Percentiles rank a stretch among this genome's conserved stretches.
These are phyloP conservation scores for Ganaspis brasiliensis DNA, from an alignment of 2,888 invertebrate genomes.

Conservation along the genomic window DNA sequence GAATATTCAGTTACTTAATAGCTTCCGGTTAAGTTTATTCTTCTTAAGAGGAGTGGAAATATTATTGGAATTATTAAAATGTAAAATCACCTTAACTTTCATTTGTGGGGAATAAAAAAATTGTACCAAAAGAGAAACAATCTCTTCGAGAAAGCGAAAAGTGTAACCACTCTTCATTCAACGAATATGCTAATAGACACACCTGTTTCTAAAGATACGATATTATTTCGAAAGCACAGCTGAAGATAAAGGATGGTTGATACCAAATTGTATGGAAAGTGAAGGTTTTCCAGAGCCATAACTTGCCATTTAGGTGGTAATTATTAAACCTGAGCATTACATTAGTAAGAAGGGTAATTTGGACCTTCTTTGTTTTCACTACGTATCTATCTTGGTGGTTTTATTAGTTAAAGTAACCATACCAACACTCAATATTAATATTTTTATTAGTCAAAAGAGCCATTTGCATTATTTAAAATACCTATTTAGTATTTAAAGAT, in stretches of 20 bases:
- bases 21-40: not conserved
- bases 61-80: not conserved
- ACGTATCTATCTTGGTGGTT: too few relatives aligned
- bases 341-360: not conserved
- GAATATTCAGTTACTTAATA: too few relatives aligned
- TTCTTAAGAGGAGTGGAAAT: not conserved
- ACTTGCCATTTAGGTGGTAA: not conserved
- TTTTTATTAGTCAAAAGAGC: too few relatives aligned
- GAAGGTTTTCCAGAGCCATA: not conserved
- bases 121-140: slow-evolving; percentile 39
- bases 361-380: not conserved
- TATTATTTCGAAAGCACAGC: slow-evolving; percentile 39
- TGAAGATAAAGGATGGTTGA: not conserved
- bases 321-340: not conserved
- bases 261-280: slow-evolving; percentile 30
- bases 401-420: too few relatives aligned
- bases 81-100: slow-evolving; percentile 25
- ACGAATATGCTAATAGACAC: slow-evolving; percentile 34
- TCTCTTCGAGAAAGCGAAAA: slow-evolving; percentile 36
- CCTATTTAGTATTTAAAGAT: not conserved
- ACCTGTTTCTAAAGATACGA: slow-evolving; percentile 33
- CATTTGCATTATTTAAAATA: too few relatives aligned
- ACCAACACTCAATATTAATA: too few relatives aligned
- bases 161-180: slow-evolving; percentile 19
- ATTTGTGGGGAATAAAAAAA: slow-evolving; percentile 13